phyloP scores from a whole-genome alignment of 53 echinoderm and acorn worm species.

The Arbacia lixula region DNA sequence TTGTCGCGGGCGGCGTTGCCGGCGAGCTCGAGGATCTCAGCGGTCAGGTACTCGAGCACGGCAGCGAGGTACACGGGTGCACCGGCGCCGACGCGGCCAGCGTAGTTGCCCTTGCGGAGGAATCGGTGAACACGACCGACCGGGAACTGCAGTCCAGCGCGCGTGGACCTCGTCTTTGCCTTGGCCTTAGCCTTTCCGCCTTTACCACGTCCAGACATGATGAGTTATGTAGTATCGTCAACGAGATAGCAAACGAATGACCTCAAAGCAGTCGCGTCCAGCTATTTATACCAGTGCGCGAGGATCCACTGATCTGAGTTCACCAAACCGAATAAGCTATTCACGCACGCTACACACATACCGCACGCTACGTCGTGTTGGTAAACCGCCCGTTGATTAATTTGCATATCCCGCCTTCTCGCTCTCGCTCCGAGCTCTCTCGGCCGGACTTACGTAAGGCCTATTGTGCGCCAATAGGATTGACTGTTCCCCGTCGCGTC shows the following conservation, averaged over 20 bases:
- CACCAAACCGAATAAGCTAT: neutral
- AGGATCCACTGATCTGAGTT: neutral
- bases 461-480: no score
- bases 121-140: no score
- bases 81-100: no score
- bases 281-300: constrained; percentile 14
- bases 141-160: constrained; percentile 85
- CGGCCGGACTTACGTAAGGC: neutral
- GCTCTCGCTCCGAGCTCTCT: neutral
- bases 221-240: constrained; percentile 12
- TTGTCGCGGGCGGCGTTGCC: constrained; percentile 89
- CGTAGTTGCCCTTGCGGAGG: no score
- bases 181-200: constrained; percentile 74
- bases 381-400: neutral
- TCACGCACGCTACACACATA: neutral
- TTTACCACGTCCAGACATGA: constrained; percentile 84
- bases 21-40: constrained; percentile 83
- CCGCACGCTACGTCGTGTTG: neutral
- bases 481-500: no score
- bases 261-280: neutral
- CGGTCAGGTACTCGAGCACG: no score
- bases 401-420: neutral
- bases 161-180: constrained; percentile 70
- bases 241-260: constrained; percentile 8
- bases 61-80: no score